Base-by-base conservation (phyloP, 2,888 invertebrate genomes). In the Entomobrya multifasciata region DNA sequence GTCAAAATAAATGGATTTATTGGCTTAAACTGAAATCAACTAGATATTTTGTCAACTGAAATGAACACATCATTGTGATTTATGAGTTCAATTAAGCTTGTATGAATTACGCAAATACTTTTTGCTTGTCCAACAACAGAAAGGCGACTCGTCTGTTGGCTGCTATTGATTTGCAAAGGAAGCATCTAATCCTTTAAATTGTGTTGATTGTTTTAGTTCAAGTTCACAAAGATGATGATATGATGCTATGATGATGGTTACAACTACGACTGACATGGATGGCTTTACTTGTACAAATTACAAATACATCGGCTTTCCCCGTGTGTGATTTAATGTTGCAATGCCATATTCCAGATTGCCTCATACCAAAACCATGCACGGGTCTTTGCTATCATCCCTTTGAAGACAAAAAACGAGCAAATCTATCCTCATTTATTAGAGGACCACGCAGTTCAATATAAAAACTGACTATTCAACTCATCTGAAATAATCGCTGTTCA, bases 381-480 rank as follows among this genome's bases (percentile, higher is more conserved):
- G n/a, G n/a, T n/a, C n/a, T n/a, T n/a, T n/a, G n/a, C n/a, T 36
- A 36, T 8, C 15, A 3, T 17, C 67, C 13, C 20, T 36, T 17
- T 17, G 27, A 67, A 65, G 55, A 67, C 52, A 70, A 72, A 44
- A 47, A 83, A 47, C 41, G 62, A 83, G 55, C 41, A 65, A 76
- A 57, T 25, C 70, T 41, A 76, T 86, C 41, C 41, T 65, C 72
- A 22, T 86, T 74, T 62, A 86, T 79, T 86, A 76, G 49, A 55
- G 82, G 82, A 82, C 87, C 60, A 87, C 81, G 87, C 87, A 82
- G 52, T 70, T 87, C 70, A 82, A 87, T 87, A 67, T 41, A 62
- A 82, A 79, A 74, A 65, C 13, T 76, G 62, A 76, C 72, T 76
- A 20, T 74, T 49, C 62, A 67, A 81, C 49, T 79, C 84, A 62